phyloP scores from a whole-genome alignment of 2,113 vertebrate genomes.

The Synchiropus splendidus region DNA sequence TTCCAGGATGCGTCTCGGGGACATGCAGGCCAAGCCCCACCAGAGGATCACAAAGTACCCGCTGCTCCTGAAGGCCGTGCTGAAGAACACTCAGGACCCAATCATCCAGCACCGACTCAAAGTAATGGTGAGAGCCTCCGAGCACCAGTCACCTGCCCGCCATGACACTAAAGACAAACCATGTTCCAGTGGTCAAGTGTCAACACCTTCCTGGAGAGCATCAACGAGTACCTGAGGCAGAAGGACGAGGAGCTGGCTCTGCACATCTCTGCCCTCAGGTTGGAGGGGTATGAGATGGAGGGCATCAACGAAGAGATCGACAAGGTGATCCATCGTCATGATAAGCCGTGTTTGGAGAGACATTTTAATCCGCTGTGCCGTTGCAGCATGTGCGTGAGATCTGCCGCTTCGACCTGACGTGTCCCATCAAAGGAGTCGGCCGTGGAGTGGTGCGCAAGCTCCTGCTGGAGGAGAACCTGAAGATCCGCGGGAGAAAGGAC shows the following conservation, averaged over 20 bases:
- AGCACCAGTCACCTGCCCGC: too few relatives aligned
- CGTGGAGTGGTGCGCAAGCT: conserved; percentile 61
- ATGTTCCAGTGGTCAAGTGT: conserved; percentile 53
- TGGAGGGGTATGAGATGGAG: conserved; percentile 64
- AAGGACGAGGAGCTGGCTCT: conserved; percentile 59
- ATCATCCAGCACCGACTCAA: conserved; percentile 37
- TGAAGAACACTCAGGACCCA: conserved; percentile 53
- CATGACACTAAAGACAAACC: not conserved
- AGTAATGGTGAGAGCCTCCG: conserved; percentile 55
- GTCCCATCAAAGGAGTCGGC: conserved; percentile 61
- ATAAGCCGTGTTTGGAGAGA: not conserved
- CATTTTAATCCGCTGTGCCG: conserved; percentile 1
- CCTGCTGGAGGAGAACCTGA: conserved; percentile 65
- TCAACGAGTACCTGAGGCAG: conserved; percentile 58
- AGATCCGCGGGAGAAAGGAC: conserved; percentile 70
- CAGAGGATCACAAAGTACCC: conserved; percentile 74
- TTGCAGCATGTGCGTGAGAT: conserved; percentile 65
- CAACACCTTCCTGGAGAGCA: conserved; percentile 55
- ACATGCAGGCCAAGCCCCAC: conserved; percentile 72
- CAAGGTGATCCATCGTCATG: conserved; percentile 40
- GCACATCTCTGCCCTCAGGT: conserved; percentile 48
- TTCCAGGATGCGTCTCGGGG: conserved; percentile 65
- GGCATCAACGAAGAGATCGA: conserved; percentile 68
- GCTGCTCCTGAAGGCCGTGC: conserved; percentile 62
- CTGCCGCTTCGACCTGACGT: conserved; percentile 66